Percentiles rank a stretch among this genome's conserved stretches.
These are phyloP conservation scores for Leptarthrus brevirostris DNA, from an alignment of 2,888 invertebrate genomes.

Conservation along the genomic window DNA sequence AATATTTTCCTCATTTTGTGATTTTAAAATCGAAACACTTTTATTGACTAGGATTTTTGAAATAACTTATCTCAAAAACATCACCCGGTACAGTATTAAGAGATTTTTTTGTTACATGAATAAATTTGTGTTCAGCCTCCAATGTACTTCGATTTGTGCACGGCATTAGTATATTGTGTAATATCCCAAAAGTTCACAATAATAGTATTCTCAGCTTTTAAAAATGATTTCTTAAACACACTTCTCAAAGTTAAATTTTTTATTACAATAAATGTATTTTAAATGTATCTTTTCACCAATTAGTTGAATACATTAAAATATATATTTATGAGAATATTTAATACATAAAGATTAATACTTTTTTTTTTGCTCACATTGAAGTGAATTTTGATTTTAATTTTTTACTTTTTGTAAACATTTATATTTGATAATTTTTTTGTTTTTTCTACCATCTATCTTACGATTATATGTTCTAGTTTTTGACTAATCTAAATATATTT, in stretches of 20 bases:
- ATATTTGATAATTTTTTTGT: background rate
- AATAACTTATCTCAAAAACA: slow-evolving; percentile 7
- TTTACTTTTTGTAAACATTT: background rate
- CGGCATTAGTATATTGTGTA: slow-evolving; percentile 16
- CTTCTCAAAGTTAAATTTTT: slow-evolving; percentile 1
- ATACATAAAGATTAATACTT: background rate
- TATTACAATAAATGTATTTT: slow-evolving; percentile 40
- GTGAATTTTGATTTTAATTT: background rate
- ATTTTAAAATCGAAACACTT: background rate
- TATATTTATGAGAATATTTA: background rate
- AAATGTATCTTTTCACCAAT: slow-evolving; percentile 22
- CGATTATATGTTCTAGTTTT: too few species aligned
- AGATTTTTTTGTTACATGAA: background rate
- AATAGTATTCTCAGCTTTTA: background rate
- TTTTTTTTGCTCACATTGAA: background rate
- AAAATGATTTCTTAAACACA: background rate
- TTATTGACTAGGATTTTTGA: background rate
- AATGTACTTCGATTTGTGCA: slow-evolving; percentile 29
- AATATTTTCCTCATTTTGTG: background rate
- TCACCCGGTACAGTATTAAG: slow-evolving; percentile 30
- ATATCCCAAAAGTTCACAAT: slow-evolving; percentile 6
- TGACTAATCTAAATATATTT: background rate
- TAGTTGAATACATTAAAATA: background rate
- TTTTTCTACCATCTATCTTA: background rate
- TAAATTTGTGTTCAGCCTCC: slow-evolving; percentile 41